These are phyloP conservation scores for Myiopsitta monachus DNA, from an alignment of 2,113 vertebrate genomes.

Conservation along the genomic window DNA sequence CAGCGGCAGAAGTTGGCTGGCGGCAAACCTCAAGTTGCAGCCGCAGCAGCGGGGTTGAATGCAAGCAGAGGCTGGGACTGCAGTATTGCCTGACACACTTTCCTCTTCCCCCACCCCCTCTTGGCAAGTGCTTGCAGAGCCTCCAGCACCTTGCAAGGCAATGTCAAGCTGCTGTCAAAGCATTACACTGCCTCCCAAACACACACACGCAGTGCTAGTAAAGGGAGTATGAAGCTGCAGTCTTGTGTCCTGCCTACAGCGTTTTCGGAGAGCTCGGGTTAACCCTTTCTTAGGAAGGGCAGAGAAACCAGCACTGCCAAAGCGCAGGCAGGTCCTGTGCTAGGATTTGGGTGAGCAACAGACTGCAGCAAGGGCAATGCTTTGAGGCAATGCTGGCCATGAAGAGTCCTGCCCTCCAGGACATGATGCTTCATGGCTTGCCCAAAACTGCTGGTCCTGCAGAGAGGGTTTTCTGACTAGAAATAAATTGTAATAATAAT, in stretches of 20 bases:
- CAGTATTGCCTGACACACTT: conserved; percentile 56
- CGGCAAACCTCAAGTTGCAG: conserved; percentile 34
- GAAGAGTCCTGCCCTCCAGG: background rate
- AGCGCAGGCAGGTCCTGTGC: fast-evolving
- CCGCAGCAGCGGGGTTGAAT: conserved; percentile 7
- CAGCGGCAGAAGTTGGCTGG: conserved; percentile 20
- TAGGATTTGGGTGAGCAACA: background rate
- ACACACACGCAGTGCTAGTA: background rate
- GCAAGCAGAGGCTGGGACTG: conserved; percentile 22
- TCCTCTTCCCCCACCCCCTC: conserved; percentile 52
- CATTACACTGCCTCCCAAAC: background rate
- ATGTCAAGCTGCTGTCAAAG: conserved; percentile 66
- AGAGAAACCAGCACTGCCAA: background rate
- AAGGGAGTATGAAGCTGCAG: conserved; percentile 10
- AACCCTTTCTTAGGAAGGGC: conserved; percentile 12
- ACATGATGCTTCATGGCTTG: background rate
- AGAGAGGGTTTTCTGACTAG: background rate
- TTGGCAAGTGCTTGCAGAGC: conserved; percentile 57
- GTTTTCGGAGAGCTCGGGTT: background rate
- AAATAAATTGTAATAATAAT: background rate
- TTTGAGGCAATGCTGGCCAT: background rate
- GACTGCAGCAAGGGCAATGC: background rate
- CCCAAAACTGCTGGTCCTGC: background rate
- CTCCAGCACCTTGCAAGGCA: conserved; percentile 71
- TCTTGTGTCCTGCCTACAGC: conserved; percentile 2